A percentile compares a stretch with the other conserved stretches of the same genome.
These are phyloP conservation scores for Diorhabda sublineata DNA, from an alignment of 1,140 invertebrate species.

Conservation along the genomic window DNA sequence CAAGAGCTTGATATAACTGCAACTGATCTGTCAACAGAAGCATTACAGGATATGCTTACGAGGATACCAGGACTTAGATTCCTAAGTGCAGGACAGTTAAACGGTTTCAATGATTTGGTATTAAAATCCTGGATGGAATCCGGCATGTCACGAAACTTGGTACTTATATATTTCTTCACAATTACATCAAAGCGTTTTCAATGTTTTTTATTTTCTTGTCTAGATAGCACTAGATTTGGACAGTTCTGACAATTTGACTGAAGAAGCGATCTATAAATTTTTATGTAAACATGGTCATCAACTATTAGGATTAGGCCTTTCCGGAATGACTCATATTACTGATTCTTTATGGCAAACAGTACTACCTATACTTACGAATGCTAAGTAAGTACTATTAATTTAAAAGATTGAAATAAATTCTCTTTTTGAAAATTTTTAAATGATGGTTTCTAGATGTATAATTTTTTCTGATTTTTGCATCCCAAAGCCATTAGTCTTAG, in stretches of 20 bases:
- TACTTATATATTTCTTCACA: constrained; percentile 10
- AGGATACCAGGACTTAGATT: constrained; percentile 84
- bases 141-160: constrained; percentile 67
- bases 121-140: constrained; percentile 84
- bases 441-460: too few relatives aligned
- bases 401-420: too few relatives aligned
- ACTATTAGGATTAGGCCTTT: constrained; percentile 80
- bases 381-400: constrained; percentile 62
- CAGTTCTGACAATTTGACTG: constrained; percentile 90
- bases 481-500: too few relatives aligned
- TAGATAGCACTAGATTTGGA: constrained; percentile 89
- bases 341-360: constrained; percentile 95
- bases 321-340: constrained; percentile 96
- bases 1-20: constrained; percentile 96
- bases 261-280: constrained; percentile 89
- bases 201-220: constrained; percentile 9
- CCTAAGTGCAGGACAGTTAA: constrained; percentile 91
- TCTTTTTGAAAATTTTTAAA: too few relatives aligned
- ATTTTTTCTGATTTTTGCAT: too few relatives aligned
- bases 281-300: constrained; percentile 83
- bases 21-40: constrained; percentile 91
- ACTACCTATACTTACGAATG: constrained; percentile 82
- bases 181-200: too few relatives aligned
- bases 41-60: constrained; percentile 87
- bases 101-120: constrained; percentile 94